Evolutionary conservation across 2,797 vertebrate genomes (phyloP).

Genomic region (Pantherophis vulpinus): DNA sequence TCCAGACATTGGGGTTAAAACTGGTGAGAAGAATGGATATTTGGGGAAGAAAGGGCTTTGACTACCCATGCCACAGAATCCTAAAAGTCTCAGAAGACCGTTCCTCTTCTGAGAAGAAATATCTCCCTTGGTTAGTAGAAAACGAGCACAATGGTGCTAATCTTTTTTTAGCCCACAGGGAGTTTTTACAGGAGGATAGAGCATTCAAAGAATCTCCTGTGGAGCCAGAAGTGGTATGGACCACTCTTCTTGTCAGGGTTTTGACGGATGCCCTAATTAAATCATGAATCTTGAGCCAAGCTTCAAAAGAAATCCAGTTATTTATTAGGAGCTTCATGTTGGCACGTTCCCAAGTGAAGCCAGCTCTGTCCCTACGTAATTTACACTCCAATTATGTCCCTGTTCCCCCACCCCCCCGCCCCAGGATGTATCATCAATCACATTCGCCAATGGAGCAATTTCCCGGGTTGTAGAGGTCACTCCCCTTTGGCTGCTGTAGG

Average conservation of each 20-base stretch:
- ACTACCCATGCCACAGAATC: neutral
- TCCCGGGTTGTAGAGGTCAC: too few species aligned
- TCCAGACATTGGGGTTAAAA: slow-evolving; percentile 27
- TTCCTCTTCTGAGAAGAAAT: neutral
- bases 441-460: too few species aligned
- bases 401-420: too few species aligned
- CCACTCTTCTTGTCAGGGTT: neutral
- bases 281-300: too few species aligned
- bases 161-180: neutral
- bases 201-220: neutral
- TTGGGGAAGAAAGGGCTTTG: neutral
- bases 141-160: neutral
- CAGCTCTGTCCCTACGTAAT: too few species aligned
- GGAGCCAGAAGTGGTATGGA: neutral
- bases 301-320: too few species aligned
- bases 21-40: slow-evolving; percentile 46
- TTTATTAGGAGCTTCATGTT: too few species aligned
- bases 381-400: too few species aligned
- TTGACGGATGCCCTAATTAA: too few species aligned
- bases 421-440: too few species aligned
- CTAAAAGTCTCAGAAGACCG: neutral
- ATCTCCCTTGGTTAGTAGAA: neutral
- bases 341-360: too few species aligned
- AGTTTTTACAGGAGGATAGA: neutral
- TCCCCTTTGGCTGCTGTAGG: too few species aligned